These are phyloP conservation scores for Lydus trimaculatus DNA, from an alignment of 2,888 invertebrate species.

Conservation along the genomic window DNA sequence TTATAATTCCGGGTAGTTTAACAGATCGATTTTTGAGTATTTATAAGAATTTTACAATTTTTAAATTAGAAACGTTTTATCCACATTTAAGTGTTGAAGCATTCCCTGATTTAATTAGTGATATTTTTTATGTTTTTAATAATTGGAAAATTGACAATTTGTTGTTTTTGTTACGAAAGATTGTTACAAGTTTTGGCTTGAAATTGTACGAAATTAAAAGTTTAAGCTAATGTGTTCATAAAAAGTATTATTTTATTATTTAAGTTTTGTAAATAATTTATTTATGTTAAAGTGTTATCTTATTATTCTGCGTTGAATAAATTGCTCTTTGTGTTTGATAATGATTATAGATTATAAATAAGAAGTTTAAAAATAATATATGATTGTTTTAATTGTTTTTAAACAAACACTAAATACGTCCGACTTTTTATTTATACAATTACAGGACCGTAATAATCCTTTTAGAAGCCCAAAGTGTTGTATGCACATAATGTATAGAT, in stretches of 20 bases:
- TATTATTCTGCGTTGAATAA: background rate
- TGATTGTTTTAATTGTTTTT: too few relatives aligned
- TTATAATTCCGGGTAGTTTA: constrained; percentile 75
- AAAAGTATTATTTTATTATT: background rate
- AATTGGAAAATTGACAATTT: constrained; percentile 25
- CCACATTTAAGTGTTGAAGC: constrained; percentile 82
- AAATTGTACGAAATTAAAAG: constrained; percentile 34
- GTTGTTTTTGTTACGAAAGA: constrained; percentile 23
- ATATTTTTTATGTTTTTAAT: constrained; percentile 46
- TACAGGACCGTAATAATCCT: too few relatives aligned
- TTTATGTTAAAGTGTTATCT: background rate
- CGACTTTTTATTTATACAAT: too few relatives aligned
- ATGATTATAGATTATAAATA: too few relatives aligned
- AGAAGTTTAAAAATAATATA: too few relatives aligned
- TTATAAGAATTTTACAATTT: constrained; percentile 60
- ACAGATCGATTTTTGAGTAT: constrained; percentile 64
- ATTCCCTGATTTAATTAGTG: constrained; percentile 66
- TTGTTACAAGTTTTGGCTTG: constrained; percentile 28
- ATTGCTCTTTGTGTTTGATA: too few relatives aligned
- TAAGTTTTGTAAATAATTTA: background rate
- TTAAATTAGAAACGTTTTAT: constrained; percentile 69
- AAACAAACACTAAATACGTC: too few relatives aligned
- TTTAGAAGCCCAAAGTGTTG: too few relatives aligned
- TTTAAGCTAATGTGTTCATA: background rate
- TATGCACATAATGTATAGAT: too few relatives aligned